Evolutionary conservation across 2,797 vertebrate species (phyloP).

Genomic region (Macrochelys suwanniensis): DNA sequence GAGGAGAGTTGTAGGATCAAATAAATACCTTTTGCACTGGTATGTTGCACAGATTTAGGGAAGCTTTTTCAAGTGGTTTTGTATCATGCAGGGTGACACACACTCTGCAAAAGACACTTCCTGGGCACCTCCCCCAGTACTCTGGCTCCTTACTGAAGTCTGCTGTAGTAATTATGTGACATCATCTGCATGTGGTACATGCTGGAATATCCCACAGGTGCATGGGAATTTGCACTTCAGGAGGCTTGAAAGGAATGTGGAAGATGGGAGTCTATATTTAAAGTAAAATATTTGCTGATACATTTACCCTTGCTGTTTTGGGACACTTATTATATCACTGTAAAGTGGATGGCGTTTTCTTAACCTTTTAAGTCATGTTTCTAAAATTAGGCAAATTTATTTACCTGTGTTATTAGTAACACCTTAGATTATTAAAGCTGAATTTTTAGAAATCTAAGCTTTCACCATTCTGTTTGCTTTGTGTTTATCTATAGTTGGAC

Average conservation of each 20-base stretch:
- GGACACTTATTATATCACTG: neutral
- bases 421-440: neutral
- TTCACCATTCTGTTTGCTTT: neutral
- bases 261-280: neutral
- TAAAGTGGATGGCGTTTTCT: neutral
- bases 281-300: neutral
- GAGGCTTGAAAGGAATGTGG: neutral
- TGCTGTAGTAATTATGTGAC: neutral
- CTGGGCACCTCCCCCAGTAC: neutral
- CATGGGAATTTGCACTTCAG: neutral
- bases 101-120: neutral
- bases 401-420: neutral
- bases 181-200: neutral
- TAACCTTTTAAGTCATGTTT: neutral
- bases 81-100: neutral
- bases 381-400: neutral
- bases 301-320: neutral
- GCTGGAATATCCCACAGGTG: neutral
- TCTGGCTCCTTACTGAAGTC: neutral
- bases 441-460: neutral
- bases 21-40: neutral
- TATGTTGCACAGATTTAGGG: neutral
- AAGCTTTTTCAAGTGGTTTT: neutral
- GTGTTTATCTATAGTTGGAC: neutral
- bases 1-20: neutral